phyloP scores from a whole-genome alignment of 2,113 vertebrate genomes.

The Puffinus mauretanicus region DNA sequence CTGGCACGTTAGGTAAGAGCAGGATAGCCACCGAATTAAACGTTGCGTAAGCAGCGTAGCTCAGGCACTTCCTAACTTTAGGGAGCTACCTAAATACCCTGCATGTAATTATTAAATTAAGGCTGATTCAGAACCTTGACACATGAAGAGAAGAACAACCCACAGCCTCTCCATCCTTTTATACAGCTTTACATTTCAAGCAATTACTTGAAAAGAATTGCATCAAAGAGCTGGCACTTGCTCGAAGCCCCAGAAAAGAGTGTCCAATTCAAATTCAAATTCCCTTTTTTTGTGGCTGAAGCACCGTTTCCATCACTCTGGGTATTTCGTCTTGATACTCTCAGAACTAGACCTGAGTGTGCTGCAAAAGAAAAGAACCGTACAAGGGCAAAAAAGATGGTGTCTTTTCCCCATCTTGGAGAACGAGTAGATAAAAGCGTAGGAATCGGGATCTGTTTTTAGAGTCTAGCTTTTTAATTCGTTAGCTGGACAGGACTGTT shows the following conservation, averaged over 20 bases:
- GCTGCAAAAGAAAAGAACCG: neutral
- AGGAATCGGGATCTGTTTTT: slow-evolving; percentile 2
- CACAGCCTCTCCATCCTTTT: neutral
- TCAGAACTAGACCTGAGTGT: neutral
- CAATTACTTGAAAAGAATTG: neutral
- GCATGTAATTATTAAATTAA: neutral
- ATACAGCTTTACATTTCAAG: neutral
- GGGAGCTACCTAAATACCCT: neutral
- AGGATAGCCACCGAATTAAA: neutral
- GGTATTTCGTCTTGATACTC: neutral
- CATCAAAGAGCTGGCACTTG: neutral
- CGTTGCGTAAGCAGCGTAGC: neutral
- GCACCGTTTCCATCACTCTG: neutral
- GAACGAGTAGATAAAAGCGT: neutral
- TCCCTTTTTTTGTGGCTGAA: neutral
- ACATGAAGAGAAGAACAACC: neutral
- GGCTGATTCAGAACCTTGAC: slow-evolving; percentile 27
- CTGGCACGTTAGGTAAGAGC: neutral
- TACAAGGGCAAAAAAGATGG: neutral
- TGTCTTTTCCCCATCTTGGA: neutral
- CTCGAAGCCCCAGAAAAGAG: neutral
- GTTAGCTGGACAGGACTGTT: neutral
- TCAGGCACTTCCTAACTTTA: slow-evolving; percentile 5
- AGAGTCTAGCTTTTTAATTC: slow-evolving; percentile 26
- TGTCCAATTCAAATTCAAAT: neutral